Percentiles rank a stretch among this genome's conserved stretches.
These are phyloP conservation scores for Xyrichtys novacula DNA, from an alignment of 2,797 vertebrate genomes.

Conservation along the genomic window DNA sequence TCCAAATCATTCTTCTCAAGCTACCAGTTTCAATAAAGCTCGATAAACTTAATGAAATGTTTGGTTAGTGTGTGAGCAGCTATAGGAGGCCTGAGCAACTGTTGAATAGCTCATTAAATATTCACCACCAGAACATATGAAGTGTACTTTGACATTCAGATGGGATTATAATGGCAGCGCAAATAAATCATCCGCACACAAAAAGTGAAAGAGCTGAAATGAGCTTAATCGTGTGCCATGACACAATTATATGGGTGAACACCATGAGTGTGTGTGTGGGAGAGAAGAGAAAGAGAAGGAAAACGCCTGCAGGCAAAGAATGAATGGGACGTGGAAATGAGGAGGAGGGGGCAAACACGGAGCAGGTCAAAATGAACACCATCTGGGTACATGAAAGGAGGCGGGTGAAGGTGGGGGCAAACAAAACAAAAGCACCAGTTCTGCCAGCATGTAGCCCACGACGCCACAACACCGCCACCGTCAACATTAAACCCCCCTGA, in stretches of 20 bases:
- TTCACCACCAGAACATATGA: slow-evolving; percentile 9
- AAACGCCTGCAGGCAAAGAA: slow-evolving; percentile 78
- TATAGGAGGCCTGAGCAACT: slow-evolving; percentile 46
- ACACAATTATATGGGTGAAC: slow-evolving; percentile 59
- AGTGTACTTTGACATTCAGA: slow-evolving; percentile 18
- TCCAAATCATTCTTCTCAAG: background rate
- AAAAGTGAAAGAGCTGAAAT: slow-evolving; percentile 46
- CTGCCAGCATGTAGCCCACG: slow-evolving; percentile 78
- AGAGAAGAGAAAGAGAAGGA: slow-evolving; percentile 43
- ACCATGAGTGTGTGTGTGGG: slow-evolving; percentile 22
- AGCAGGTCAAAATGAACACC: slow-evolving; percentile 85
- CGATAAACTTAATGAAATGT: slow-evolving; percentile 1
- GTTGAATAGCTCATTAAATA: slow-evolving; percentile 51
- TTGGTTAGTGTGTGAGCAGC: background rate
- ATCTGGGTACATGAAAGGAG: slow-evolving; percentile 86
- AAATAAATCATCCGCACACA: slow-evolving; percentile 63
- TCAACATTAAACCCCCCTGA: slow-evolving; percentile 23
- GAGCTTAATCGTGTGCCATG: slow-evolving; percentile 45
- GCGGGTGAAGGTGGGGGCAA: slow-evolving; percentile 47
- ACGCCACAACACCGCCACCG: slow-evolving; percentile 68
- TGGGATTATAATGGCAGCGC: slow-evolving; percentile 20
- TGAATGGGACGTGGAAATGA: slow-evolving; percentile 71
- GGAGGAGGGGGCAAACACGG: slow-evolving; percentile 48
- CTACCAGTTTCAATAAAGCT: background rate
- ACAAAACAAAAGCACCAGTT: slow-evolving; percentile 84